Evolutionary conservation across 2,797 vertebrate genomes (phyloP).

Genomic region (Melanogrammus aeglefinus): DNA sequence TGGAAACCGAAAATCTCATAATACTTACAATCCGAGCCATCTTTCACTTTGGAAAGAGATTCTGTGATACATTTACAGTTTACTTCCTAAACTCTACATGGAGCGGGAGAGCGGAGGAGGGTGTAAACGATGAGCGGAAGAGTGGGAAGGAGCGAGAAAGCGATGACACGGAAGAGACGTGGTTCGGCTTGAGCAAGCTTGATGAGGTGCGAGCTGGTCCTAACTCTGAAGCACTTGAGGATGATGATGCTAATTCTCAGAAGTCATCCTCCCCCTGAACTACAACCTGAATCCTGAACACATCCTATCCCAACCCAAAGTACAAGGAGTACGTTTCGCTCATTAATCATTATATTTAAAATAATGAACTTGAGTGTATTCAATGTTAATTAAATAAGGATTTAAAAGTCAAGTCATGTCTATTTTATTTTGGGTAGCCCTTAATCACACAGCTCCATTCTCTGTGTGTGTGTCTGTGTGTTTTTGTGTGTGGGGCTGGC

Average conservation of each 20-base stretch:
- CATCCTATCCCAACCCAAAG: not conserved
- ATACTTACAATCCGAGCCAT: not conserved
- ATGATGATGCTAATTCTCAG: not conserved
- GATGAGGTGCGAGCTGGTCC: too few species aligned
- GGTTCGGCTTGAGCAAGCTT: too few species aligned
- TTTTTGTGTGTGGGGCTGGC: not conserved
- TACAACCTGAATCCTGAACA: not conserved
- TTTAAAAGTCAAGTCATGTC: not conserved
- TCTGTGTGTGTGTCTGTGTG: conserved; percentile 7
- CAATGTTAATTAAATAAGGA: not conserved
- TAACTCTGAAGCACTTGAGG: too few species aligned
- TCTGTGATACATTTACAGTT: not conserved
- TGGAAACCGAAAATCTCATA: not conserved
- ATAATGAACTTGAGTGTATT: too few species aligned
- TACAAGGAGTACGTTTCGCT: not conserved
- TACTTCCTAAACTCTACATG: not conserved
- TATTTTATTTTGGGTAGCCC: not conserved
- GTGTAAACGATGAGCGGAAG: too few species aligned
- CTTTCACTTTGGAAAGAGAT: not conserved
- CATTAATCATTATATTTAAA: not conserved
- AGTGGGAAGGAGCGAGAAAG: too few species aligned
- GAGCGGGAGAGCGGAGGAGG: too few species aligned
- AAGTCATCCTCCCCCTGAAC: not conserved
- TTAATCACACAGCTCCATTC: not conserved
- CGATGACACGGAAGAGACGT: too few species aligned